Conservation (phyloP, 1,140 invertebrate species). For the Diachasma alloeum region DNA sequence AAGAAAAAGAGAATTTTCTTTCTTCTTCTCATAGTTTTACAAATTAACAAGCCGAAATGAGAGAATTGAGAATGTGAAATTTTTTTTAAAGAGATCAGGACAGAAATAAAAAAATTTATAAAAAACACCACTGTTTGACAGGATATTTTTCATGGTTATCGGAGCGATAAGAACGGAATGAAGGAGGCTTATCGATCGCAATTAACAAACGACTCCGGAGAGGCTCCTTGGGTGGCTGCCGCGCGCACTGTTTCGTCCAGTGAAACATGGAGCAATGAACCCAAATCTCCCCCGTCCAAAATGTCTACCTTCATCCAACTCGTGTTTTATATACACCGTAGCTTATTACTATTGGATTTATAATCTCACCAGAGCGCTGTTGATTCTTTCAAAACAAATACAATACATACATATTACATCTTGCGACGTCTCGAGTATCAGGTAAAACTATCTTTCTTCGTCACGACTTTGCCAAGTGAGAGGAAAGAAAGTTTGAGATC, state of each 20-base stretch:
- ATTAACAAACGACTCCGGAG: constrained; percentile 35
- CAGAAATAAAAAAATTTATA: background rate
- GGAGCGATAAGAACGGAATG: constrained; percentile 22
- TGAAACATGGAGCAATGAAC: constrained; percentile 31
- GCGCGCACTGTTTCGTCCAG: constrained; percentile 5
- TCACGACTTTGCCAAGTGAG: background rate
- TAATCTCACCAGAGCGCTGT: background rate
- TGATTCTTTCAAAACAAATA: background rate
- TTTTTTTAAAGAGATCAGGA: too few species aligned
- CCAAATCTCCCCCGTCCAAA: constrained; percentile 15
- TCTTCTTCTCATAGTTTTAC: too few species aligned
- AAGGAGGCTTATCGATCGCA: constrained; percentile 33
- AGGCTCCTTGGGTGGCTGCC: constrained; percentile 56
- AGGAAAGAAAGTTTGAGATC: background rate
- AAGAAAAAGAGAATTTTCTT: too few species aligned
- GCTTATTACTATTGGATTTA: background rate
- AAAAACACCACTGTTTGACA: constrained; percentile 10
- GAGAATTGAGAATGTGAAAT: too few species aligned
- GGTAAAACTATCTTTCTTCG: background rate
- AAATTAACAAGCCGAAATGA: too few species aligned
- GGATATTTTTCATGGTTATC: constrained; percentile 26
- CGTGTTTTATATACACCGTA: background rate
- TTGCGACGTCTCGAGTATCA: background rate
- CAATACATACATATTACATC: background rate
- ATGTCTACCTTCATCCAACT: background rate